phyloP scores from a whole-genome alignment of 2,888 invertebrate species.

The Leptopilina syphax region DNA sequence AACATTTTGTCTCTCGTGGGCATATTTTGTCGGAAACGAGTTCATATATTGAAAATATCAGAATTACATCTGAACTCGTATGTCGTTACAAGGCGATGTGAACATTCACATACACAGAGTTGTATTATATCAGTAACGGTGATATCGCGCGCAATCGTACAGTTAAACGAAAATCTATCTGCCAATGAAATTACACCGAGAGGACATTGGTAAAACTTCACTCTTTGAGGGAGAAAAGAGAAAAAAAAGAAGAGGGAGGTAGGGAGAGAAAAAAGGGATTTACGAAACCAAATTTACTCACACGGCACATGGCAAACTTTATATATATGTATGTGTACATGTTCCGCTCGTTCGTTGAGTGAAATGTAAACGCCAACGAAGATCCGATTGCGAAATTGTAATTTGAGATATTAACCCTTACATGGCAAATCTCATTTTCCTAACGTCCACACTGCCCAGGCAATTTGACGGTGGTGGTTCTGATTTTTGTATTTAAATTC shows the following conservation, averaged over 20 bases:
- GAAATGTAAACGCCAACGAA: constrained; percentile 13
- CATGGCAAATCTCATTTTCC: constrained; percentile 9
- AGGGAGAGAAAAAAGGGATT: neutral
- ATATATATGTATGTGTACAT: neutral
- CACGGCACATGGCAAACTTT: neutral
- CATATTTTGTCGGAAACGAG: neutral
- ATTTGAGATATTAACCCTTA: constrained; percentile 21
- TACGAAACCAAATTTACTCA: constrained; percentile 16
- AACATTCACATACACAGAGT: neutral
- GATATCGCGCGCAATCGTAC: constrained; percentile 10
- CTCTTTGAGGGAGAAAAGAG: neutral
- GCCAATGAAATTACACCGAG: constrained; percentile 6
- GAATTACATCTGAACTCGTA: constrained; percentile 5
- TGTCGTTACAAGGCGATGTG: neutral
- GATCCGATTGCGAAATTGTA: constrained; percentile 25
- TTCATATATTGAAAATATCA: constrained; percentile 8
- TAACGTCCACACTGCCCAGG: neutral
- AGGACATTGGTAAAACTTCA: constrained; percentile 9
- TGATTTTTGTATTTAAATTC: neutral
- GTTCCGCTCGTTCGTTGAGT: neutral
- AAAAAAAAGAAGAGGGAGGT: neutral
- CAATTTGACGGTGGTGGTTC: neutral
- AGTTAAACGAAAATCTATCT: constrained; percentile 26
- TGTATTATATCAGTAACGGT: neutral
- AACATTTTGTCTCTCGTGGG: no score